These are phyloP conservation scores for Parotia lawesii DNA, from an alignment of 2,113 vertebrate genomes.

Conservation along the genomic window DNA sequence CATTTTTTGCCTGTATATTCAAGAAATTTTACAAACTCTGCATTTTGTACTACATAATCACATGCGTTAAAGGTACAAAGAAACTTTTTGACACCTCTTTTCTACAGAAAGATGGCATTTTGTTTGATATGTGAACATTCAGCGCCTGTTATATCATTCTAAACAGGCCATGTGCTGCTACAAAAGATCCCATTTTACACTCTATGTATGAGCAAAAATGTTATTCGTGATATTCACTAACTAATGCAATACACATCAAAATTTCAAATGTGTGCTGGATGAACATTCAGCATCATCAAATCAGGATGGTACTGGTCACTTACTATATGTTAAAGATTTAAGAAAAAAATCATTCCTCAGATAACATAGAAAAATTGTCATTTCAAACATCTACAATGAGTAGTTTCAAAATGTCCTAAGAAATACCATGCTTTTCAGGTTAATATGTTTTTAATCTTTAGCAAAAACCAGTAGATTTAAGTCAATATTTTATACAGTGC, in stretches of 20 bases:
- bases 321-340: conserved; percentile 30
- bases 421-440: conserved; percentile 64
- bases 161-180: conserved; percentile 77
- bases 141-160: conserved; percentile 79
- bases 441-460: conserved; percentile 73
- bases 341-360: conserved; percentile 30
- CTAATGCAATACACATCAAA: conserved; percentile 76
- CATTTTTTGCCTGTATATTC: conserved; percentile 89
- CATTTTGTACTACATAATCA: conserved; percentile 85
- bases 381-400: conserved; percentile 70
- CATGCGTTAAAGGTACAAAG: conserved; percentile 81
- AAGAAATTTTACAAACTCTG: conserved; percentile 85
- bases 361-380: conserved; percentile 65
- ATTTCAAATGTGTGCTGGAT: conserved; percentile 72
- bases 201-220: conserved; percentile 67
- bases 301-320: conserved; percentile 62
- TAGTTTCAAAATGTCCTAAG: conserved; percentile 70
- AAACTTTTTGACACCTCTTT: conserved; percentile 85
- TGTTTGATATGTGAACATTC: conserved; percentile 83
- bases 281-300: conserved; percentile 72
- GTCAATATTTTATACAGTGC: conserved; percentile 66
- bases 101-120: conserved; percentile 82
- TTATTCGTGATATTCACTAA: conserved; percentile 79
- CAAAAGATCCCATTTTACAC: conserved; percentile 82
- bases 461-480: conserved; percentile 73